Percentiles rank a stretch among this genome's conserved stretches.
These are phyloP conservation scores for Eremobia ochroleuca DNA, from an alignment of 2,888 invertebrate species.

Conservation along the genomic window DNA sequence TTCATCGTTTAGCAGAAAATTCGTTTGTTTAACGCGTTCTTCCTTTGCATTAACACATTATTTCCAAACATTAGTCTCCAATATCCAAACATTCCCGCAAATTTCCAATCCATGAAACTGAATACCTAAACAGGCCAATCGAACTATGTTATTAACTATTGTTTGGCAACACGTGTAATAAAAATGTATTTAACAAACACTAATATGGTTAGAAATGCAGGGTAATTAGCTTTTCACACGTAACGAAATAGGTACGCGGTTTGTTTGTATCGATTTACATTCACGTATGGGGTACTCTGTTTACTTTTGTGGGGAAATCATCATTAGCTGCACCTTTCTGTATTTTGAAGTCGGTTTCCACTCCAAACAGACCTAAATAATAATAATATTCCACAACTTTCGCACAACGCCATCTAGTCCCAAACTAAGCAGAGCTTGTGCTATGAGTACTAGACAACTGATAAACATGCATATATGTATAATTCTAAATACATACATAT, in stretches of 20 bases:
- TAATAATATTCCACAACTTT: no score
- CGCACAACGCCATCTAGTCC: no score
- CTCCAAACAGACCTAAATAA: neutral
- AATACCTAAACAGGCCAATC: constrained; percentile 26
- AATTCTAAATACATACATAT: no score
- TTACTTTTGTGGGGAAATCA: constrained; percentile 22
- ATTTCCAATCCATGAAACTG: constrained; percentile 6
- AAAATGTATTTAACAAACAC: constrained; percentile 43
- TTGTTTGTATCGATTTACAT: constrained; percentile 43
- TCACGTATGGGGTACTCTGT: neutral
- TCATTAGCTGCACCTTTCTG: neutral
- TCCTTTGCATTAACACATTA: neutral
- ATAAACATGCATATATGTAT: no score
- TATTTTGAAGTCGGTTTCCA: neutral
- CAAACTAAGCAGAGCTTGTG: no score
- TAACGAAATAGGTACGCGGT: constrained; percentile 19
- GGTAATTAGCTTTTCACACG: constrained; percentile 54
- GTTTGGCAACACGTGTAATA: constrained; percentile 29
- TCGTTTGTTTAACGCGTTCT: neutral
- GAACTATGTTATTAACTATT: constrained; percentile 32
- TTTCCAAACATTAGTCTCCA: constrained; percentile 12
- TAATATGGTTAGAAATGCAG: constrained; percentile 32
- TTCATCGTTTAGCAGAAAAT: neutral
- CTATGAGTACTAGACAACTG: no score
- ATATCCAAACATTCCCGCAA: constrained; percentile 11